Evolutionary conservation across 2,888 invertebrate species (phyloP).

Genomic region (Augochlorella aurata): DNA sequence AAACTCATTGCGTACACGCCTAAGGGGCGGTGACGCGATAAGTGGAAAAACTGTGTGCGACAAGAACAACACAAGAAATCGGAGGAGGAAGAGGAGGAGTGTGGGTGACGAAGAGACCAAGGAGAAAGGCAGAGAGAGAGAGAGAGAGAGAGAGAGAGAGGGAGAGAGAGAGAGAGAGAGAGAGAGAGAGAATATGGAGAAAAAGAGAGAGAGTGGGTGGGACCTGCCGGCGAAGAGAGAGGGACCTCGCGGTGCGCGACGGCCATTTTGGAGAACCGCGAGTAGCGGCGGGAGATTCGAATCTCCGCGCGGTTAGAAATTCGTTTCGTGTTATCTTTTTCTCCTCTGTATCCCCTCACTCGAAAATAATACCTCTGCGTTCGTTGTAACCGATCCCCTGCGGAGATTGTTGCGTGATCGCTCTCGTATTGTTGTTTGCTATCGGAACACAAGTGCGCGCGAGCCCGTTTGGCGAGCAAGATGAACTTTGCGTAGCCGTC

Average conservation of each 20-base stretch:
- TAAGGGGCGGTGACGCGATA: slow-evolving; percentile 14
- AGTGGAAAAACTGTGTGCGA: background rate
- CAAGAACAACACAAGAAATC: slow-evolving; percentile 1
- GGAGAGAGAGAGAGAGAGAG: background rate
- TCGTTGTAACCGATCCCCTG: slow-evolving; percentile 28
- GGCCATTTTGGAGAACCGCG: slow-evolving; percentile 79
- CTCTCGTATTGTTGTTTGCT: slow-evolving; percentile 19
- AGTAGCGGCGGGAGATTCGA: slow-evolving; percentile 70
- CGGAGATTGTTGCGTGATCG: slow-evolving; percentile 16
- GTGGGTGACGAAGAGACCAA: slow-evolving; percentile 14
- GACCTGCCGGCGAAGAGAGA: slow-evolving; percentile 42
- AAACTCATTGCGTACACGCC: slow-evolving; percentile 31
- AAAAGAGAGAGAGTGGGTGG: slow-evolving; percentile 50
- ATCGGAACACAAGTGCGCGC: background rate
- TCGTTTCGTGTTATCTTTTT: slow-evolving; percentile 19
- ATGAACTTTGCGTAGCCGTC: background rate
- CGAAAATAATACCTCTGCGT: slow-evolving; percentile 25
- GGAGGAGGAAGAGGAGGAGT: slow-evolving; percentile 15
- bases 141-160: background rate
- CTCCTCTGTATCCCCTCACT: slow-evolving; percentile 9
- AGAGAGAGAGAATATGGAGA: background rate
- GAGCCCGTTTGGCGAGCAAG: slow-evolving; percentile 8
- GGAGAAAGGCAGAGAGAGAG: slow-evolving; percentile 4
- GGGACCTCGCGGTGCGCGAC: slow-evolving; percentile 43
- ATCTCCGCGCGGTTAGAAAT: slow-evolving; percentile 46